Conservation (phyloP, 2,888 invertebrate species). For the Noctua comes region DNA sequence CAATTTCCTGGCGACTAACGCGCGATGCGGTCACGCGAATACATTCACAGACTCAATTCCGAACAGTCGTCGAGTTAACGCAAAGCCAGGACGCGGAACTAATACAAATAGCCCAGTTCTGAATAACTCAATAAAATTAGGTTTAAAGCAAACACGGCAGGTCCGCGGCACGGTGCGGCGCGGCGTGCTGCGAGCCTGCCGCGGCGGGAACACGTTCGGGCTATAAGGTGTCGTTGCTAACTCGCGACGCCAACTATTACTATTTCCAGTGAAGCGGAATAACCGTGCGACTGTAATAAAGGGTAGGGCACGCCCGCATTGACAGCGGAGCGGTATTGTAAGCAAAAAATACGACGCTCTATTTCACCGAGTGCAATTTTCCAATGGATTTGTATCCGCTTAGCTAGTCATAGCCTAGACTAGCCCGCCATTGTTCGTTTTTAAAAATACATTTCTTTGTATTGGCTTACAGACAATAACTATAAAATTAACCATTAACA, state of each 20-base stretch:
- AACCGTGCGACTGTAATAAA: slow-evolving; percentile 76
- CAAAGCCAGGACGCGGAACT: slow-evolving; percentile 69
- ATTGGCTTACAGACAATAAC: slow-evolving; percentile 2
- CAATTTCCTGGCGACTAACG: slow-evolving; percentile 54
- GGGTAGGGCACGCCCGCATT: slow-evolving; percentile 65
- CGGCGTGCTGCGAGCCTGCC: slow-evolving; percentile 34
- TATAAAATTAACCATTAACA: slow-evolving; percentile 11
- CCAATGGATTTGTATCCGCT: slow-evolving; percentile 51
- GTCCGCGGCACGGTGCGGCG: slow-evolving; percentile 51
- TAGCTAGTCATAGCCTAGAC: slow-evolving; percentile 34
- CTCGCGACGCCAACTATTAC: slow-evolving; percentile 73
- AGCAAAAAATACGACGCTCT: slow-evolving; percentile 50
- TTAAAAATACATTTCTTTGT: neutral
- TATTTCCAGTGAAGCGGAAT: slow-evolving; percentile 84
- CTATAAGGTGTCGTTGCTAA: slow-evolving; percentile 75
- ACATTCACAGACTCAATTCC: slow-evolving; percentile 59
- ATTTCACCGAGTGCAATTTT: slow-evolving; percentile 54
- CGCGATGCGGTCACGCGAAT: slow-evolving; percentile 47
- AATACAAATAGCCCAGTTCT: slow-evolving; percentile 72
- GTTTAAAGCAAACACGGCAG: slow-evolving; percentile 68
- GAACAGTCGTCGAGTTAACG: slow-evolving; percentile 56
- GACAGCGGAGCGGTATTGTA: slow-evolving; percentile 58
- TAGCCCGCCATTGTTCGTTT: slow-evolving; percentile 28
- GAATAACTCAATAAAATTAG: slow-evolving; percentile 72
- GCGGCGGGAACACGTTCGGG: slow-evolving; percentile 73